These are phyloP conservation scores for Stegophylla sp. DNA, from an alignment of 2,888 invertebrate species.

Conservation along the genomic window DNA sequence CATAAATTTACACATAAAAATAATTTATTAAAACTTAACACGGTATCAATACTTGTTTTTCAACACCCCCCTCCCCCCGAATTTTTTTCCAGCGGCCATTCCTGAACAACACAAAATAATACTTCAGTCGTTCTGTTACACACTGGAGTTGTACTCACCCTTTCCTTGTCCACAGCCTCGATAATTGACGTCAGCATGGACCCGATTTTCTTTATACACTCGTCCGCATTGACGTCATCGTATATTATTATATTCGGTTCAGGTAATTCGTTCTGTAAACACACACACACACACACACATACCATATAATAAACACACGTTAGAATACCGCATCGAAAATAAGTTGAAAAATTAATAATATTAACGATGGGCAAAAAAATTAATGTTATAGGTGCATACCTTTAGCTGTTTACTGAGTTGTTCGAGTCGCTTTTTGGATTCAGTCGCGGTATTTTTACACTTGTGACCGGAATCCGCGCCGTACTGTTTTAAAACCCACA, in stretches of 20 bases:
- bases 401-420: conserved; percentile 77
- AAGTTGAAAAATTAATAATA: too few species aligned
- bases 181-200: conserved; percentile 40
- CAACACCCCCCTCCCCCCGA: too few species aligned
- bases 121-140: background rate
- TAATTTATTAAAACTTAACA: too few species aligned
- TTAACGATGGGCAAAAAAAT: too few species aligned
- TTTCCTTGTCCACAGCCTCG: conserved; percentile 57
- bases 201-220: conserved; percentile 53
- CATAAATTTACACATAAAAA: too few species aligned
- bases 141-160: conserved; percentile 29
- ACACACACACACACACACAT: background rate
- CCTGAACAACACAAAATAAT: too few species aligned
- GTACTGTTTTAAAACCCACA: conserved; percentile 71
- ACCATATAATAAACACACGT: background rate
- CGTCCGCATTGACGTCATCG: conserved; percentile 26
- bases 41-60: too few species aligned
- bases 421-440: conserved; percentile 74
- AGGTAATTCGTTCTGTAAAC: conserved; percentile 53
- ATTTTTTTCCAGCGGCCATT: too few species aligned
- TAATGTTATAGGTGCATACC: conserved; percentile 65
- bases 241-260: conserved; percentile 59
- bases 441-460: conserved; percentile 64
- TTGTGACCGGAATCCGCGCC: background rate
- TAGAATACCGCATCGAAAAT: background rate